Conservation (phyloP, 2,113 vertebrate genomes). For the Xenus cinereus region DNA sequence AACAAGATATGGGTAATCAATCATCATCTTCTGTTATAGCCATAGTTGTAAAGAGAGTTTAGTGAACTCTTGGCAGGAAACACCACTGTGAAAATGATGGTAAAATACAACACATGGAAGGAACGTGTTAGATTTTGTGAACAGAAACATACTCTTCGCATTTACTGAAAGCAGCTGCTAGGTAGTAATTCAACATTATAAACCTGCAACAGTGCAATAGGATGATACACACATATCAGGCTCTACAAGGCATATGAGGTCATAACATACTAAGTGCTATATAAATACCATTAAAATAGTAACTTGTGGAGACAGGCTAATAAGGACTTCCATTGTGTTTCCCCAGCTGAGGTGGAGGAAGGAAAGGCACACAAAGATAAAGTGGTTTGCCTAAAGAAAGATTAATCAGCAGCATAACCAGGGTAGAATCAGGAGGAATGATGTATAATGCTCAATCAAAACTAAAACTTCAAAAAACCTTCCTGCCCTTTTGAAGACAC, state of each 20-base stretch:
- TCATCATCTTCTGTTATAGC: not conserved
- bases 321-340: not conserved
- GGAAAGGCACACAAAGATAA: not conserved
- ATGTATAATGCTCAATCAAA: not conserved
- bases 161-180: not conserved
- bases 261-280: accelerated
- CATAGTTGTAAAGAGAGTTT: not conserved
- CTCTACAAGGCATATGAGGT: not conserved
- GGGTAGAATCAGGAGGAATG: not conserved
- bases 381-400: not conserved
- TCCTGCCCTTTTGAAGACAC: not conserved
- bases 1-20: not conserved
- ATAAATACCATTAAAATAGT: not conserved
- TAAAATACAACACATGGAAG: not conserved
- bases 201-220: not conserved
- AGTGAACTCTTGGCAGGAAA: not conserved
- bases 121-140: not conserved
- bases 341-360: not conserved
- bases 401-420: not conserved
- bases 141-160: not conserved
- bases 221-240: not conserved
- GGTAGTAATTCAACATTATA: not conserved
- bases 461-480: not conserved
- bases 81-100: not conserved
- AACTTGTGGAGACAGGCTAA: not conserved